Evolutionary conservation across 2,113 vertebrate species (phyloP).

Genomic region (Ascaphus truei): DNA sequence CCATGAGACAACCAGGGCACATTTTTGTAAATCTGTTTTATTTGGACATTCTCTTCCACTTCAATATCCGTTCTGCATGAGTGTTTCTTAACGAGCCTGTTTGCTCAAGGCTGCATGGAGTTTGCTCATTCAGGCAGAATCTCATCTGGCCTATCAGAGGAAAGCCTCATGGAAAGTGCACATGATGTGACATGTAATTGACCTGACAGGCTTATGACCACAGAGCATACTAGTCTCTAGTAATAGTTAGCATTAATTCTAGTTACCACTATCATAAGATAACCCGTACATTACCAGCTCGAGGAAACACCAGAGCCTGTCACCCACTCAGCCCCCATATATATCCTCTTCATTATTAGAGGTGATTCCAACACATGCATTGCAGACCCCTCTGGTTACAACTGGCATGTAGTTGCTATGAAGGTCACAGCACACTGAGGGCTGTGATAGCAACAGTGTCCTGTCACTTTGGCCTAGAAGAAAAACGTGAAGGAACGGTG

Average conservation of each 20-base stretch:
- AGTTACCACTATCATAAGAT: too few relatives aligned
- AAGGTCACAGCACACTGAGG: too few relatives aligned
- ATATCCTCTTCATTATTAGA: too few relatives aligned
- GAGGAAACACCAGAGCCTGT: too few relatives aligned
- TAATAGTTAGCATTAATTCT: background rate
- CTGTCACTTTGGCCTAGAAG: too few relatives aligned
- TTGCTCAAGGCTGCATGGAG: conserved; percentile 40
- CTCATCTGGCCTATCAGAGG: conserved; percentile 37
- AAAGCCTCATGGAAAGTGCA: background rate
- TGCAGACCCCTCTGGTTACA: too few relatives aligned
- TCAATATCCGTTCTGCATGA: conserved; percentile 40
- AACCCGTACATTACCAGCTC: too few relatives aligned
- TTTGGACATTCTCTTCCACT: conserved; percentile 36
- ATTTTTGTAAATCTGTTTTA: conserved; percentile 3
- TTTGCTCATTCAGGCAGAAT: conserved; percentile 47
- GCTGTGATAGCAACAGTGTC: too few relatives aligned
- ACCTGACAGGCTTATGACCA: conserved; percentile 57
- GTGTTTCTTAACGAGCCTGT: conserved; percentile 35
- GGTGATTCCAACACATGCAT: too few relatives aligned
- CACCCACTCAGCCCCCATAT: too few relatives aligned
- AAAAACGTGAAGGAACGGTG: too few relatives aligned
- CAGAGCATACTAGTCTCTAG: background rate
- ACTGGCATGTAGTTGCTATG: too few relatives aligned
- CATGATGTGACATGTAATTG: conserved; percentile 51
- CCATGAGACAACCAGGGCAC: background rate